These are phyloP conservation scores for Ophiodon elongatus DNA, from an alignment of 2,113 vertebrate species.

Conservation along the genomic window DNA sequence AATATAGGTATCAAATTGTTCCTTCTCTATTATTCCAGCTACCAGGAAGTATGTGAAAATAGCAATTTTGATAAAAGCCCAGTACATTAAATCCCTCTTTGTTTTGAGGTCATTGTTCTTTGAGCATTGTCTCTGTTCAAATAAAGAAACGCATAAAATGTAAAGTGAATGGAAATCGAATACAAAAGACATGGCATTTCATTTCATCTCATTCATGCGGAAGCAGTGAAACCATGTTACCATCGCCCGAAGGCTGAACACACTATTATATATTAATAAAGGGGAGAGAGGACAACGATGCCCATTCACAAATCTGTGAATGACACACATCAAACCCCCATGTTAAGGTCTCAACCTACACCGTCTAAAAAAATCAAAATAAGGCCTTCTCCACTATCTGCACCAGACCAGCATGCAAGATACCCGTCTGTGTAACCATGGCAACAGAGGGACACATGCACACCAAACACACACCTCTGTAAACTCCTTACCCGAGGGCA, in stretches of 20 bases:
- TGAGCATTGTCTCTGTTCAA: background rate
- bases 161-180: background rate
- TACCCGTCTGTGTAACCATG: slow-evolving; percentile 12
- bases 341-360: too few relatives aligned
- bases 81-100: too few relatives aligned
- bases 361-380: background rate
- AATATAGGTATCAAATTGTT: background rate
- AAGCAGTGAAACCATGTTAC: too few relatives aligned
- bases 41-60: background rate
- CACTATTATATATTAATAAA: too few relatives aligned
- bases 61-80: background rate
- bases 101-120: too few relatives aligned
- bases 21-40: background rate
- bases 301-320: too few relatives aligned
- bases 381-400: background rate
- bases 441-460: slow-evolving; percentile 15
- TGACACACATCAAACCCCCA: too few relatives aligned
- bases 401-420: background rate
- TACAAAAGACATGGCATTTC: background rate
- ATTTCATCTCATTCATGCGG: too few relatives aligned
- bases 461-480: background rate
- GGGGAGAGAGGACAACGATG: too few relatives aligned
- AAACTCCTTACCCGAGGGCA: slow-evolving; percentile 1
- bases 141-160: too few relatives aligned
- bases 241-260: too few relatives aligned